Conservation (phyloP, 2,888 invertebrate species). For the Acrocyrtus sp. region DNA sequence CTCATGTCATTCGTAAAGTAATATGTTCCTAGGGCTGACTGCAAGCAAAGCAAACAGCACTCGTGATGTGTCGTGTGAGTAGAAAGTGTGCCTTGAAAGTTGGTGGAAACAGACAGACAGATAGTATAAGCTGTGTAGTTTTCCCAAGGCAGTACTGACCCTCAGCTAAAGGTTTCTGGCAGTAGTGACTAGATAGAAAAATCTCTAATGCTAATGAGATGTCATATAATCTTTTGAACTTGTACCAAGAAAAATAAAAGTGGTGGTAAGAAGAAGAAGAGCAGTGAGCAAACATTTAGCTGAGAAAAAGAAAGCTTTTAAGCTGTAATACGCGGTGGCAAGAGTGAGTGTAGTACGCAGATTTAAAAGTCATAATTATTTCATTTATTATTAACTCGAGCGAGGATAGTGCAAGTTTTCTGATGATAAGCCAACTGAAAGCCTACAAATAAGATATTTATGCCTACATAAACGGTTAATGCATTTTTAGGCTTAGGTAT, state of each 20-base stretch:
- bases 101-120: neutral
- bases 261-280: neutral
- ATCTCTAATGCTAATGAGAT: slow-evolving; percentile 18
- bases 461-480: neutral
- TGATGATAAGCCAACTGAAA: neutral
- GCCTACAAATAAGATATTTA: neutral
- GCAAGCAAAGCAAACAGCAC: too few relatives aligned
- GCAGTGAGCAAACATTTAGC: too few relatives aligned
- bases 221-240: slow-evolving; percentile 38
- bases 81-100: slow-evolving; percentile 10
- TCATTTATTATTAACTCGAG: neutral
- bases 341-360: neutral
- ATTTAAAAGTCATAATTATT: neutral
- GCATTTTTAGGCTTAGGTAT: too few relatives aligned
- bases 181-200: slow-evolving; percentile 14
- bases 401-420: too few relatives aligned
- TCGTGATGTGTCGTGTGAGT: neutral
- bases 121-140: slow-evolving; percentile 1
- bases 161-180: slow-evolving; percentile 31
- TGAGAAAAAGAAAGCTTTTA: slow-evolving; percentile 18
- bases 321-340: neutral
- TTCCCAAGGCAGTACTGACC: slow-evolving; percentile 44
- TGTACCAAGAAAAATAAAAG: slow-evolving; percentile 36
- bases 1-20: too few relatives aligned
- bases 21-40: too few relatives aligned